Conservation (phyloP, 2,888 invertebrate genomes). For the Azorinus chamasolen region DNA sequence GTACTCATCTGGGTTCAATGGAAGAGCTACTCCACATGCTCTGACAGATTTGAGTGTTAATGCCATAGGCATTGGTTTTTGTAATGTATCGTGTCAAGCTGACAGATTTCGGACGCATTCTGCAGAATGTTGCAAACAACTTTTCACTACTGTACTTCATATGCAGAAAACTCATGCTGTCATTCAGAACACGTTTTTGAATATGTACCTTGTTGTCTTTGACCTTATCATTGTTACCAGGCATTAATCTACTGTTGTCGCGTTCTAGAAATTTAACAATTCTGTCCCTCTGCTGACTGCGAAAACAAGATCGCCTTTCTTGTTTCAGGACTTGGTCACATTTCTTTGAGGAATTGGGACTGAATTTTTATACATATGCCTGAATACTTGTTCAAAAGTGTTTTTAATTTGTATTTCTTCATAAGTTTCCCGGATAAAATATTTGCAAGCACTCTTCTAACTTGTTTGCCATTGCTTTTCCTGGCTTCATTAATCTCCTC, state of each 20-base stretch:
- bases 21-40: neutral
- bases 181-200: constrained; percentile 30
- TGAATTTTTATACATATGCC: too few relatives aligned
- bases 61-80: too few relatives aligned
- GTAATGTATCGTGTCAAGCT: constrained; percentile 3
- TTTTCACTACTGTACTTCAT: constrained; percentile 9
- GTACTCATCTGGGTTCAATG: constrained; percentile 27
- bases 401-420: too few relatives aligned
- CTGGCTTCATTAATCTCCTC: too few relatives aligned
- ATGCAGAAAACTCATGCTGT: constrained; percentile 21
- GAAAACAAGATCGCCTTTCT: too few relatives aligned
- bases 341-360: too few relatives aligned
- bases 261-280: constrained; percentile 12
- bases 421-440: too few relatives aligned
- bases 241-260: constrained; percentile 33
- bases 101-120: constrained; percentile 13
- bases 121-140: constrained; percentile 29
- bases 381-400: too few relatives aligned
- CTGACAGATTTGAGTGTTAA: constrained; percentile 18
- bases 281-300: too few relatives aligned
- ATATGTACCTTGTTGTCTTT: neutral
- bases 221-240: constrained; percentile 30
- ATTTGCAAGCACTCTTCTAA: too few relatives aligned
- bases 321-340: too few relatives aligned
- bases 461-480: too few relatives aligned